These are phyloP conservation scores for Chironomus tentans DNA, from an alignment of 2,888 invertebrate species.

Conservation along the genomic window DNA sequence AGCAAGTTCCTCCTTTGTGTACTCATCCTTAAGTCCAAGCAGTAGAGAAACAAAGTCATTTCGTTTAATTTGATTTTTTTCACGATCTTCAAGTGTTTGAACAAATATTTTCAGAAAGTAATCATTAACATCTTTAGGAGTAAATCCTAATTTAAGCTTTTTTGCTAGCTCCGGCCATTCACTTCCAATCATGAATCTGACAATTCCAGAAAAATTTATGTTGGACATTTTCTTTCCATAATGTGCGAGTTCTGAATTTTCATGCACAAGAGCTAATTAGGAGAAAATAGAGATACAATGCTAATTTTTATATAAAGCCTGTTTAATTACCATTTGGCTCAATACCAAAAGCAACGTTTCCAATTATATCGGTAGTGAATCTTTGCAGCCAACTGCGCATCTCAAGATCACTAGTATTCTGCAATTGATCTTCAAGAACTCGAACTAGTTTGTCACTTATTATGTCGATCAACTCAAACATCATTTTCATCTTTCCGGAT, in stretches of 20 bases:
- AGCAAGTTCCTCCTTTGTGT: conserved; percentile 41
- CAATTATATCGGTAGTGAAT: conserved; percentile 16
- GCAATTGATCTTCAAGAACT: background rate
- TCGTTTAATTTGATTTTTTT: conserved; percentile 34
- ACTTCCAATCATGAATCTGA: background rate
- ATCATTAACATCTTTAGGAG: conserved; percentile 32
- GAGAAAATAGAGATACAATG: no score
- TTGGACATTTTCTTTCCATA: background rate
- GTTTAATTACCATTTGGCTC: no score
- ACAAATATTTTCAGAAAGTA: conserved; percentile 41
- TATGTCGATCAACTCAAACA: background rate
- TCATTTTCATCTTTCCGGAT: conserved; percentile 39
- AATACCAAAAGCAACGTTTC: background rate
- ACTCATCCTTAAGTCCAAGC: conserved; percentile 35
- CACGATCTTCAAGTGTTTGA: conserved; percentile 36
- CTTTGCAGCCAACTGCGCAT: background rate
- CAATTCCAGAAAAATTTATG: background rate
- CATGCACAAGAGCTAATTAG: background rate
- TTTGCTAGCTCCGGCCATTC: background rate
- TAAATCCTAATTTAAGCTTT: background rate
- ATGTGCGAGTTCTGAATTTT: background rate
- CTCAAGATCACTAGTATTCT: conserved; percentile 30
- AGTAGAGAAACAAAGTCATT: conserved; percentile 41
- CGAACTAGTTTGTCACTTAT: background rate
- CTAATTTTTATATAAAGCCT: no score